phyloP scores from a whole-genome alignment of 1,140 invertebrate species.

The Drosophila arizonae region DNA sequence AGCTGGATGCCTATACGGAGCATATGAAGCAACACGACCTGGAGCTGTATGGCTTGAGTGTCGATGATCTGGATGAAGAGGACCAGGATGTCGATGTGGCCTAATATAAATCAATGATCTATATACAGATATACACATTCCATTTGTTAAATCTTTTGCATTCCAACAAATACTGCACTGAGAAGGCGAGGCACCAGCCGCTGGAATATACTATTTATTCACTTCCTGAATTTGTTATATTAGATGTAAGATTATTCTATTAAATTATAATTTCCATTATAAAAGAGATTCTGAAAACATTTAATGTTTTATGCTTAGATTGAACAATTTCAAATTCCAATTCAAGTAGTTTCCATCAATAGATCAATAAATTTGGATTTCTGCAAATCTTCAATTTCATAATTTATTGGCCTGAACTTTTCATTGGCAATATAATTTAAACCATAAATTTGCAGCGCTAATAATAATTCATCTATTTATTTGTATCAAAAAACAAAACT shows the following conservation, averaged over 20 bases:
- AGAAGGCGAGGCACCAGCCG: background rate
- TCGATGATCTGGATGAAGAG: conserved; percentile 61
- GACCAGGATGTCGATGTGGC: conserved; percentile 68
- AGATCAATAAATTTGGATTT: no score
- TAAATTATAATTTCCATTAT: conserved; percentile 46
- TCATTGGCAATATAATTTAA: no score
- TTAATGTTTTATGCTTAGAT: background rate
- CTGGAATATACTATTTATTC: conserved; percentile 1
- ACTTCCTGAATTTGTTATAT: conserved; percentile 10
- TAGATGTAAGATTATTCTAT: background rate
- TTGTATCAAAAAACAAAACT: no score
- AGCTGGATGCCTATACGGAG: conserved; percentile 69
- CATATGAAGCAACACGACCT: conserved; percentile 72
- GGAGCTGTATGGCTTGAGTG: conserved; percentile 62
- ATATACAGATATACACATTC: conserved; percentile 6
- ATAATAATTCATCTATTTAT: no score
- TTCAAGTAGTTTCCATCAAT: no score
- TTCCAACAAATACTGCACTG: conserved; percentile 5
- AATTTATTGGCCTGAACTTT: no score
- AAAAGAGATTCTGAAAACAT: conserved; percentile 7
- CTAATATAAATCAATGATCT: conserved; percentile 7
- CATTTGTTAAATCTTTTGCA: conserved; percentile 5
- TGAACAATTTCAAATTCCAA: background rate
- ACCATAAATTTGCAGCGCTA: no score
- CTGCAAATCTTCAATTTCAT: no score